phyloP scores from a whole-genome alignment of 2,888 invertebrate genomes.

The Morpho achilles region DNA sequence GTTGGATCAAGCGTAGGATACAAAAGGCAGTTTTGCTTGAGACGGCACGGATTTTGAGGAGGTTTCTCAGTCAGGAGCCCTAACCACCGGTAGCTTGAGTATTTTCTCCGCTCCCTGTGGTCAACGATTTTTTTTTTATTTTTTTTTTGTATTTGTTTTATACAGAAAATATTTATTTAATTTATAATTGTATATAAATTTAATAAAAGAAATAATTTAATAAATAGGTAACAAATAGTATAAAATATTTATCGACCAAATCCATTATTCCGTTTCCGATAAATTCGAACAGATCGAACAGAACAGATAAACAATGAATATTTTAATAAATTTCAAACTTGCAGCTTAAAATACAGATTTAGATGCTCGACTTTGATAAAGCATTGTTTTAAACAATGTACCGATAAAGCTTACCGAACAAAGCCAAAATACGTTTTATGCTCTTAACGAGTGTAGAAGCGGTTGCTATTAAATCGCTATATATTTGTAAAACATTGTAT shows the following conservation, averaged over 20 bases:
- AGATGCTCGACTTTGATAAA: slow-evolving; percentile 13
- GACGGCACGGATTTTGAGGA: too few species aligned
- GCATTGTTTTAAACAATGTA: slow-evolving; percentile 16
- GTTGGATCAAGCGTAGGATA: too few species aligned
- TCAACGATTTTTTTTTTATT: too few species aligned
- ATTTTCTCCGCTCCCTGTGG: too few species aligned
- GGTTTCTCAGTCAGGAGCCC: too few species aligned
- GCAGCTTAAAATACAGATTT: slow-evolving; percentile 14
- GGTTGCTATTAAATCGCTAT: slow-evolving; percentile 22
- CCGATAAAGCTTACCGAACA: slow-evolving; percentile 19
- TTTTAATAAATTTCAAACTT: slow-evolving; percentile 7
- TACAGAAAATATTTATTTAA: too few species aligned
- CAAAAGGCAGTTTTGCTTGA: too few species aligned
- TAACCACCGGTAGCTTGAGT: too few species aligned
- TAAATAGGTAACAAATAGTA: too few species aligned
- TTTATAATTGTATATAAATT: too few species aligned
- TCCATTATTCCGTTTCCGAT: slow-evolving; percentile 1
- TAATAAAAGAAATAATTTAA: too few species aligned
- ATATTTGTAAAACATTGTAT: slow-evolving; percentile 16
- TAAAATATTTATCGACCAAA: background rate
- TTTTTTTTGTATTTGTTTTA: too few species aligned
- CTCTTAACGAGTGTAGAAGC: slow-evolving; percentile 21
- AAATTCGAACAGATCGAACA: slow-evolving; percentile 1
- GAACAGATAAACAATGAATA: slow-evolving; percentile 8
- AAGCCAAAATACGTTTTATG: slow-evolving; percentile 24